phyloP scores from a whole-genome alignment of 2,888 invertebrate genomes.

The Tuta absoluta region DNA sequence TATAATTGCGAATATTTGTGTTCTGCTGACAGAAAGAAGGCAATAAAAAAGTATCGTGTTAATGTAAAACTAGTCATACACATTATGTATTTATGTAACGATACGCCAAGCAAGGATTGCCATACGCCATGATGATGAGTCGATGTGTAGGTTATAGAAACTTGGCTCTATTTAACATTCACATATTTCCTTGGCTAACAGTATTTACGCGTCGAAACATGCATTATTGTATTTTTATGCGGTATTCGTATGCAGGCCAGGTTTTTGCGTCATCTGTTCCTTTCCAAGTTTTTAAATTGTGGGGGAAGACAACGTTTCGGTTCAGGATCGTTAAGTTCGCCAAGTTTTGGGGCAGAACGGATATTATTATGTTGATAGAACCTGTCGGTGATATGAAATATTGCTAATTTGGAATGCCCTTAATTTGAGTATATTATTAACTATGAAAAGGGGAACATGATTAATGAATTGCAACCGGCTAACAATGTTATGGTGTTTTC shows the following conservation, averaged over 20 bases:
- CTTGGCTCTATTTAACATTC: neutral
- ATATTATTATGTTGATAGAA: constrained; percentile 1
- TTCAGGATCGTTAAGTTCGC: constrained; percentile 33
- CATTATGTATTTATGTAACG: too few species aligned
- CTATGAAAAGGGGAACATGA: neutral
- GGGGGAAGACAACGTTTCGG: constrained; percentile 53
- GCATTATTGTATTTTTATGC: constrained; percentile 67
- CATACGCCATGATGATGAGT: too few species aligned
- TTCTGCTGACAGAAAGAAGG: too few species aligned
- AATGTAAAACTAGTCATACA: too few species aligned
- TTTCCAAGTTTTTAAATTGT: constrained; percentile 69
- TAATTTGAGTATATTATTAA: neutral
- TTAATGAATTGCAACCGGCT: neutral
- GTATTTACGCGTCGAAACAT: constrained; percentile 64
- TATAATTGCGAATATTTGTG: too few species aligned
- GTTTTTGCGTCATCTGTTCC: constrained; percentile 70
- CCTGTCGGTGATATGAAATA: constrained; percentile 1
- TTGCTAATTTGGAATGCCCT: neutral
- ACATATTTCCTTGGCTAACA: constrained; percentile 46
- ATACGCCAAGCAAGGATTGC: too few species aligned
- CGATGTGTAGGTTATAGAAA: neutral
- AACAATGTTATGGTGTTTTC: neutral
- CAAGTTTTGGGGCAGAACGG: constrained; percentile 20
- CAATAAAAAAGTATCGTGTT: too few species aligned
- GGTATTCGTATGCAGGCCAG: constrained; percentile 69